These are phyloP conservation scores for Platalea minor DNA, from an alignment of 2,797 vertebrate species.

Conservation along the genomic window DNA sequence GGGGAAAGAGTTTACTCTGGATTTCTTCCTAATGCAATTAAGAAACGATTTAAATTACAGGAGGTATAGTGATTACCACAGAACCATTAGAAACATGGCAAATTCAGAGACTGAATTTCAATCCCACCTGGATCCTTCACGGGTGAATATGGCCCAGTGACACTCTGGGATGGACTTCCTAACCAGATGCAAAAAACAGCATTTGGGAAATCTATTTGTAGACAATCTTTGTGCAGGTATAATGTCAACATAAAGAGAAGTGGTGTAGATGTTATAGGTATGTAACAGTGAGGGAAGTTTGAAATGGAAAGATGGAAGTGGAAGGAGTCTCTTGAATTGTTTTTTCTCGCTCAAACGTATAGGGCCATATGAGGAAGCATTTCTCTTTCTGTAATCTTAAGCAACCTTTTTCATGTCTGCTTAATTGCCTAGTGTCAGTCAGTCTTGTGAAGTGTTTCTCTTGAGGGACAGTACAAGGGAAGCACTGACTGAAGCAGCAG, in stretches of 20 bases:
- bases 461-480: not conserved
- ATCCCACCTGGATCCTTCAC: not conserved
- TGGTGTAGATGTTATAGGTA: accelerated
- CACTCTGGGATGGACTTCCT: not conserved
- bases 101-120: not conserved
- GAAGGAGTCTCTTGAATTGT: not conserved
- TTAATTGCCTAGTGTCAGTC: not conserved
- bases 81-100: not conserved
- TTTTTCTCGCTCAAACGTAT: not conserved
- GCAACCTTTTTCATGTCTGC: not conserved
- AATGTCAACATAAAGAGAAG: not conserved
- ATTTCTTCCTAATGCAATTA: conserved; percentile 5
- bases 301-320: not conserved
- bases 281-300: not conserved
- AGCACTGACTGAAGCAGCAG: not conserved
- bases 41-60: not conserved
- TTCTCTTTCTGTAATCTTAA: not conserved
- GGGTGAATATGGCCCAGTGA: not conserved
- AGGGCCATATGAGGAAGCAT: not conserved
- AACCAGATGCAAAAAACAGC: not conserved
- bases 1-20: not conserved
- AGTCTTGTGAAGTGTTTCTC: not conserved
- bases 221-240: not conserved
- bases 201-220: not conserved
- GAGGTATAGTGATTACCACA: not conserved